Evolutionary conservation across 2,797 vertebrate species (phyloP), one percentile per base, ranked within the genome.

Genomic region (Eutrigla gurnardus): DNA sequence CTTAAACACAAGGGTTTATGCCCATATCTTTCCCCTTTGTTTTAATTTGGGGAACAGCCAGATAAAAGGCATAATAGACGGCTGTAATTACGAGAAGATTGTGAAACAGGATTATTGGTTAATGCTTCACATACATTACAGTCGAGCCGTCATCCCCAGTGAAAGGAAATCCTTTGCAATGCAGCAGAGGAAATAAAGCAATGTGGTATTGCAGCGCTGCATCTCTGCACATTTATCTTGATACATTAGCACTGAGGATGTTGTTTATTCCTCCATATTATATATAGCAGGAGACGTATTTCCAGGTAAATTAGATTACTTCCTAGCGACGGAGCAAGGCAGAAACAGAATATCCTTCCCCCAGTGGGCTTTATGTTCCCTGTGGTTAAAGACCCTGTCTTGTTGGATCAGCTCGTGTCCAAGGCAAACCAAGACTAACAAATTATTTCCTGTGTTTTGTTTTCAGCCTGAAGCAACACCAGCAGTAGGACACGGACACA

Each of bases 381-480:
- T 68, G 74, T 66, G 73, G 79, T 81, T 80, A 84, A 82, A 85
- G 72, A 82, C 15, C 46, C 73, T 75, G 76, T 82, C 80, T 70
- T 85, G 81, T 89, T 68, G 8, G 57, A 87, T 85, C 63, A 77
- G 59, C 54, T 68, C 15, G 47, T 68, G 62, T 85, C 76, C 59
- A 53, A 67, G 73, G 70, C 68, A 64, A 75, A 90, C 81, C 86
- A 65, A 71, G 70, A 80, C 81, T 91, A 90, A 92, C 83, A 81
- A 81, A 84, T 82, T 73, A 15, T 84, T 85, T 82, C 80, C 78
- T 90, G 69, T 89, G 85, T 80, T 91, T 90, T 84, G 75, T 87
- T 91, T 89, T 76, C 90, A 94, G 94, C 91, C 85, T 94, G 89
- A 94, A 94, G 91, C 93, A 94, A 80, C 92, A 93, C 89, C 93